Evolutionary conservation across 1,140 invertebrate species (phyloP), one percentile per base, ranked within the genome.

Genomic region (Danaus melanippus): DNA sequence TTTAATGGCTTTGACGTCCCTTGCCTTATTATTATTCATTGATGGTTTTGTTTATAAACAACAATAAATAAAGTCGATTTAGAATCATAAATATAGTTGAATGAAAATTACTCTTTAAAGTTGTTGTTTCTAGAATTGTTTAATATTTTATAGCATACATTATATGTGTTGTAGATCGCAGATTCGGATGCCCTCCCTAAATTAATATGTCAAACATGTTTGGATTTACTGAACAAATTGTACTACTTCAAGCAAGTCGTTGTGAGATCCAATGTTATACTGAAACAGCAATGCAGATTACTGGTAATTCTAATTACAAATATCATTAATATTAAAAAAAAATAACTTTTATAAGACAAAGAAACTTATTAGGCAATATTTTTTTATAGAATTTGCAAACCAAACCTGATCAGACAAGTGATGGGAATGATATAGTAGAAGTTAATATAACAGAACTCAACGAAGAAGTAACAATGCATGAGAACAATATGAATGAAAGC

Each of bases 221-320:
- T 85, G 10, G 79, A 84, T 46, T 62, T 84, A n/a, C 47, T 88
- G 8, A 84, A 88, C 53, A 81, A 81, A 46, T 58, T 86, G 10
- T 87, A 87, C 63, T 75, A 76, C 52, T 88, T 88, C 53, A 88
- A 87, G 57, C 83, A 87, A 74, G 67, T 81, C 6, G 86, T 80
- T 50, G 64, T 84, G 8, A 68, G 76, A 15, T 88, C 84, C 8
- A 79, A 88, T 69, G 64, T 64, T 2, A 72, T 87, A 66, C 64
- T 88, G 9, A 78, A 80, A 58, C 73, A 83, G 51, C 72, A 84
- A 21, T 66, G 63, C 45, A 56, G 61, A 17, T 56, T 69, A 51
- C 60, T 65, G 67, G 69, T 72, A 56, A 58, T 44, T 12, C 47
- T 7, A 40, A 48, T 11, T 17, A 46, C 39, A 40, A 17, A 12